These are phyloP conservation scores for Scolopax bukidnonensis DNA, from an alignment of 2,797 vertebrate genomes.

Conservation along the genomic window DNA sequence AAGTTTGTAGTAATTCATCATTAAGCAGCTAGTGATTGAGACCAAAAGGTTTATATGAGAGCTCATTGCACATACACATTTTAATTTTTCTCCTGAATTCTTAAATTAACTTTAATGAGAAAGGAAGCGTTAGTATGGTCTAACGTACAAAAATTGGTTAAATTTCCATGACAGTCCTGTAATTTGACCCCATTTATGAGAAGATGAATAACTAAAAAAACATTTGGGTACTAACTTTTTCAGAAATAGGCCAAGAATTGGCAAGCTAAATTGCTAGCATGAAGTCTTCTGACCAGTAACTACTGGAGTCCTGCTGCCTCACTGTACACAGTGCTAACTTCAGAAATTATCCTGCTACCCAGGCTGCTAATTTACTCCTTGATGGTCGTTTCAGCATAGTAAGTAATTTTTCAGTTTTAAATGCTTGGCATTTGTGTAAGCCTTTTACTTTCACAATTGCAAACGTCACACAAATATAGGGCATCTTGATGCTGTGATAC, in stretches of 20 bases:
- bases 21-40: background rate
- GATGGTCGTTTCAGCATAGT: background rate
- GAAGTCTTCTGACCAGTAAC: background rate
- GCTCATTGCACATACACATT: background rate
- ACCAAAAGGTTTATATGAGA: background rate
- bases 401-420: background rate
- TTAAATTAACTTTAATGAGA: background rate
- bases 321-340: background rate
- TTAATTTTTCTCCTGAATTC: background rate
- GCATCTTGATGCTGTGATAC: background rate
- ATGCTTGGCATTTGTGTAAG: background rate
- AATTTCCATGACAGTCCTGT: background rate
- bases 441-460: background rate
- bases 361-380: background rate
- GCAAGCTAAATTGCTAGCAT: background rate
- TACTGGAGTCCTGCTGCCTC: background rate
- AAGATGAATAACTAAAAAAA: background rate
- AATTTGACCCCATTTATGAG: background rate
- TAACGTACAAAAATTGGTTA: background rate
- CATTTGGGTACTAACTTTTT: background rate
- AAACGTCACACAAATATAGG: background rate
- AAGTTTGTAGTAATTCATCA: background rate
- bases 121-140: background rate
- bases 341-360: background rate
- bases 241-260: background rate